A percentile compares a stretch with the other conserved stretches of the same genome.
These are phyloP conservation scores for Petrocephalus microphthalmus DNA, from an alignment of 2,113 vertebrate genomes.

Conservation along the genomic window DNA sequence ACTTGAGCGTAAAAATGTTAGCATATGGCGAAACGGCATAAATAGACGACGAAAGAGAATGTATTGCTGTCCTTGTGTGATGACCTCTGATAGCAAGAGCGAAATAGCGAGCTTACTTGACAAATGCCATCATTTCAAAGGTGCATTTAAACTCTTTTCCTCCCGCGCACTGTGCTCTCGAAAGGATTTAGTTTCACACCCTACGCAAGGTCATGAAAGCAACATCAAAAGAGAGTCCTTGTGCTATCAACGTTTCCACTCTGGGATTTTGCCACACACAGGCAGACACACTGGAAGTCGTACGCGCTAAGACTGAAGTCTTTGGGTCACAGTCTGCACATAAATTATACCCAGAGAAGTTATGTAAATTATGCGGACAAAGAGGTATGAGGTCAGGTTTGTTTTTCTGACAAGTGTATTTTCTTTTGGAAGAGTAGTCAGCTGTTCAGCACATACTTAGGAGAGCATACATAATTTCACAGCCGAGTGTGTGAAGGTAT, in stretches of 20 bases:
- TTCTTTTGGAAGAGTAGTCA: background rate
- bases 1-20: background rate
- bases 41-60: background rate
- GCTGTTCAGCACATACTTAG: slow-evolving; percentile 3
- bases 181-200: slow-evolving; percentile 55
- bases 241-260: slow-evolving; percentile 46
- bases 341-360: background rate
- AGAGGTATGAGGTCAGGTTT: background rate
- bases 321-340: background rate
- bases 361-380: background rate
- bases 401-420: slow-evolving; percentile 1
- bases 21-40: background rate
- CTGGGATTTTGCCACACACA: slow-evolving; percentile 31
- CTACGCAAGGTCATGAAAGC: slow-evolving; percentile 52
- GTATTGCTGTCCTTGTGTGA: slow-evolving; percentile 22
- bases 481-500: slow-evolving; percentile 35
- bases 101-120: slow-evolving; percentile 47
- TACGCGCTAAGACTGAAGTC: background rate
- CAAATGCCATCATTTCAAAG: slow-evolving; percentile 51
- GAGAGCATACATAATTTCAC: slow-evolving; percentile 28
- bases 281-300: background rate
- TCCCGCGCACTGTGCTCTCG: slow-evolving; percentile 38
- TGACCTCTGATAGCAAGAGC: slow-evolving; percentile 45
- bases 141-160: slow-evolving; percentile 40
- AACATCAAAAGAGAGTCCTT: slow-evolving; percentile 58